Evolutionary conservation across 1,140 invertebrate genomes (phyloP), one percentile per base, ranked within the genome.

Genomic region (Bombus picipes): DNA sequence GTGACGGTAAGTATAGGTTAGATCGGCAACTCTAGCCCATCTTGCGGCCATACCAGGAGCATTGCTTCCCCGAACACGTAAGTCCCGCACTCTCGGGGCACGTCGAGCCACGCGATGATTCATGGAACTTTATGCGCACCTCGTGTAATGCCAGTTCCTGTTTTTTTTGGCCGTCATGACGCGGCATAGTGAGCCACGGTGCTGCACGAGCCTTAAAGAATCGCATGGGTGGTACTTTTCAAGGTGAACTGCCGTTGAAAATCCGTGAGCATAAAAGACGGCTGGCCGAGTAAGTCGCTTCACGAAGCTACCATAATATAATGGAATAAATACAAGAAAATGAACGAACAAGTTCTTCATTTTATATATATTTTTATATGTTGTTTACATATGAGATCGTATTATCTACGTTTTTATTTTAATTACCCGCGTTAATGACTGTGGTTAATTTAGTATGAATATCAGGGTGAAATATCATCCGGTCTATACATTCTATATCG

Each of bases 1-100:
- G 90, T 93, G 90, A 93, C 91, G 92, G 89, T 93, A 93, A 92
- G 90, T 92, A 92, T 92, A 92, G 92, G 92, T 91, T 93, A 71
- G 86, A 89, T 89, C 83, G 72, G 80, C 76, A 79, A 84, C 85
- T 89, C 89, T 87, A 88, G 87, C 85, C 83, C 88, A 90, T 92
- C 91, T 87, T 74, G 79, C 85, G 70, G 87, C 85, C 87, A 83
- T 89, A 91, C 90, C 88, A 85, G 88, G 87, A 86, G 89, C 89
- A 84, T 87, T 86, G 86, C 90, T 92, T 92, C 91, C 88, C 73
- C 81, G 90, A 92, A 92, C 86, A 91, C 90, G 90, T 91, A 91
- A 90, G 88, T 83, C 83, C 73, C 88, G 77, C 83, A 79, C 82
- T 77, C 57, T 81, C 77, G 66, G 72, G 83, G 81, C 78, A 83